Percentiles rank a stretch among this genome's conserved stretches.
Conservation (phyloP, 1,140 invertebrate genomes). For the Vanessa tameamea region DNA sequence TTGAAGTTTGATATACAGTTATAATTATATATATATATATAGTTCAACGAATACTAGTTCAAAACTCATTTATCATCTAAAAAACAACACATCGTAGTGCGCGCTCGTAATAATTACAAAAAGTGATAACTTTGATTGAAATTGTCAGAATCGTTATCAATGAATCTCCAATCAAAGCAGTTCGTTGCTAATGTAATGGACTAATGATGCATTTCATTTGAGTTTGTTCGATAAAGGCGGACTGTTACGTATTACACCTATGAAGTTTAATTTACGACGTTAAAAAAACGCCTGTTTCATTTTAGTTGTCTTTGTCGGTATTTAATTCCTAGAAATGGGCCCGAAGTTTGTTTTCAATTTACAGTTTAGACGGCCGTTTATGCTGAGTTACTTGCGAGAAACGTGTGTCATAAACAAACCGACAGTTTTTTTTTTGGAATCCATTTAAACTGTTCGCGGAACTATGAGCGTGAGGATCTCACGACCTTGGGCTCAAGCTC, state of each 20-base stretch:
- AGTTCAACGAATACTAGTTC: too few relatives aligned
- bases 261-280: not conserved
- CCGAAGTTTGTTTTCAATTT: slow-evolving; percentile 25
- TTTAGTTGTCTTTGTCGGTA: slow-evolving; percentile 6
- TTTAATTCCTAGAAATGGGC: slow-evolving; percentile 22
- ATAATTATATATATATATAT: too few relatives aligned
- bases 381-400: slow-evolving; percentile 25
- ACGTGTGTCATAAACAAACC: slow-evolving; percentile 30
- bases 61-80: too few relatives aligned
- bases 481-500: slow-evolving; percentile 18
- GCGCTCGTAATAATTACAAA: not conserved
- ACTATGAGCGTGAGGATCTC: slow-evolving; percentile 12
- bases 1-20: too few relatives aligned
- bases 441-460: slow-evolving; percentile 14
- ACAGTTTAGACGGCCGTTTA: slow-evolving; percentile 12
- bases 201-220: too few relatives aligned
- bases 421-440: slow-evolving; percentile 30
- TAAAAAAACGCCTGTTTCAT: not conserved
- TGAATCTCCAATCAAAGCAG: not conserved
- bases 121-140: not conserved
- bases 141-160: not conserved
- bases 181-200: too few relatives aligned
- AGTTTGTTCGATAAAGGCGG: too few relatives aligned
- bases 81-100: too few relatives aligned
- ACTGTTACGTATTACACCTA: too few relatives aligned